Evolutionary conservation across 1,140 invertebrate genomes (phyloP), one percentile per base, ranked within the genome.

Genomic region (Paralvinella palmiformis): DNA sequence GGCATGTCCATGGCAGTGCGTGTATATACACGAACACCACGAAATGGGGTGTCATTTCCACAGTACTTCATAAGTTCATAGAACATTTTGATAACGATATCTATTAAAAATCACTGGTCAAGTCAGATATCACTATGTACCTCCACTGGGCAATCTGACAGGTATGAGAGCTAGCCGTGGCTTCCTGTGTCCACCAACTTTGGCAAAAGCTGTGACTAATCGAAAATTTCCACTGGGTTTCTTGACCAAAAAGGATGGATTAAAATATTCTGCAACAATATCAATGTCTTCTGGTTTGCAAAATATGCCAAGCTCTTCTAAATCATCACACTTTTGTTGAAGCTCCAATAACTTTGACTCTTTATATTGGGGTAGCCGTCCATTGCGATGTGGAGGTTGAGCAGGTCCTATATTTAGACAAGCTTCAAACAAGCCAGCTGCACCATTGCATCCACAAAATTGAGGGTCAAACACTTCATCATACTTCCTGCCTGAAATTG

Each of bases 381-480:
- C 65, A 22, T 71, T 70, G 2, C 65, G 53, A 41, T 70, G 68
- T n/a, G 68, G 68, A 13, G 67, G 69, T 63, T 63, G 68, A 6
- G 62, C 64, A 22, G 65, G 67, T n/a, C 62, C 68, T 69, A 72
- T 71, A 53, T 69, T 69, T 4, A 71, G 64, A 13, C 58, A 37
- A 1, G 63, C 63, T 55, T 71, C 44, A 29, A 72, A 68, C n/a
- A 64, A 52, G 13, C 68, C 64, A 36, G 44, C 27, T 22, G 67
- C 53, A 62, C 65, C 68, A 56, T 71, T 71, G 33, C 69, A 72
- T 13, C 65, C 68, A 13, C 58, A 29, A 32, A 65, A 44, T 2
- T 67, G 24, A 3, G 48, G 31, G 2, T 53, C 41, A 29, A 68
- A 71, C 50, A 52, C 37, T 69, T 69, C 27, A 63, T 37, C 1